phyloP scores from a whole-genome alignment of 2,888 invertebrate species.

The Fragum fragum region DNA sequence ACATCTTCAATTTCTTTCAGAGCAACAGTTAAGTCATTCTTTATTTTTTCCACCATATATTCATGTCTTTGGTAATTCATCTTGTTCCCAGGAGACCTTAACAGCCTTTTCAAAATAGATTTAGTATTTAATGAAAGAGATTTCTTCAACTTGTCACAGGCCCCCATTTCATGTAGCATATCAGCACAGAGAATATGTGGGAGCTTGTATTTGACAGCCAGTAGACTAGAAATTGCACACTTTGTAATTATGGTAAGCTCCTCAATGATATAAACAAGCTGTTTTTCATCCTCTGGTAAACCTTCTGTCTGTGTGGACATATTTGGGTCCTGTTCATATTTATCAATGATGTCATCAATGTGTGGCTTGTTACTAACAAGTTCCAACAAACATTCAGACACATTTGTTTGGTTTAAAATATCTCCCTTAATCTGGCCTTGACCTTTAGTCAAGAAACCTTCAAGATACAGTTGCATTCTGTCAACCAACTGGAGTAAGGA shows the following conservation, averaged over 20 bases:
- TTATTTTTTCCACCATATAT: slow-evolving; percentile 16
- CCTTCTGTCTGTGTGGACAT: not conserved
- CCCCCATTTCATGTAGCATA: slow-evolving; percentile 4
- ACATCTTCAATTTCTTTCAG: slow-evolving; percentile 29
- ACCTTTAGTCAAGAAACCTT: not conserved
- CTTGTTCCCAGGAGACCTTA: slow-evolving; percentile 2
- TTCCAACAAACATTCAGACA: not conserved
- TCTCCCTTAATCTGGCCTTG: slow-evolving; percentile 1
- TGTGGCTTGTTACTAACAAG: slow-evolving; percentile 16
- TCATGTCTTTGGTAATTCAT: not conserved
- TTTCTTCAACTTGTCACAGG: not conserved
- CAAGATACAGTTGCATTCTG: not conserved
- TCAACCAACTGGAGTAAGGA: not conserved
- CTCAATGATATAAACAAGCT: not conserved
- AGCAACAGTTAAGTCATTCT: slow-evolving; percentile 27
- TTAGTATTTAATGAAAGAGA: slow-evolving; percentile 14
- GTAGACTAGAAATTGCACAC: not conserved
- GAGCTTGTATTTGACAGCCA: slow-evolving; percentile 8
- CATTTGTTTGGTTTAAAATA: not conserved
- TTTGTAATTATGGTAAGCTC: not conserved
- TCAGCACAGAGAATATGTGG: slow-evolving; percentile 4
- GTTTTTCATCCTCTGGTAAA: slow-evolving; percentile 8
- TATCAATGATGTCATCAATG: not conserved
- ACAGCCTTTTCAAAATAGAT: slow-evolving; percentile 16
- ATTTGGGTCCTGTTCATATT: not conserved